These are phyloP conservation scores for Thripadectes ignobilis DNA, from an alignment of 2,797 vertebrate genomes.

Conservation along the genomic window DNA sequence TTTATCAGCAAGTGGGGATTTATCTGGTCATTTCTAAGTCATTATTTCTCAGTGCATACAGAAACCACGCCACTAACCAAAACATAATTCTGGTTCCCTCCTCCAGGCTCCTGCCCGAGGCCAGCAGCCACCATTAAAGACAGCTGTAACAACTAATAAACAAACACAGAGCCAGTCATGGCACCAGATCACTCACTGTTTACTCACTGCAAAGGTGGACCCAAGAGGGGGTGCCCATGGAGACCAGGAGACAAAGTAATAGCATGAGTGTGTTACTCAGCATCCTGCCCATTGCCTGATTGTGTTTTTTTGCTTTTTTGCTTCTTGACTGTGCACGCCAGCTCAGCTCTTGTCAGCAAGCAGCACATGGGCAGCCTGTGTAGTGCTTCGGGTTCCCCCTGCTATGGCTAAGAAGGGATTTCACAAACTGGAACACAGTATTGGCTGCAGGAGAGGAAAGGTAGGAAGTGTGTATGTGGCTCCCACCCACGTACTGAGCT, in stretches of 20 bases:
- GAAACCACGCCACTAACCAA: background rate
- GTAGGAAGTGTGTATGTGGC: conserved; percentile 4
- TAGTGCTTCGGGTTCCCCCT: background rate
- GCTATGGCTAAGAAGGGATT: background rate
- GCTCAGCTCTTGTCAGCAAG: background rate
- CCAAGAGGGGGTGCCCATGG: background rate
- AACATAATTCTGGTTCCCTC: background rate
- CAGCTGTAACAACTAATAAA: background rate
- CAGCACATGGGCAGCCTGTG: background rate
- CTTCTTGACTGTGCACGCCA: background rate
- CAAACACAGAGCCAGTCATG: rapidly evolving
- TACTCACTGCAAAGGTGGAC: background rate
- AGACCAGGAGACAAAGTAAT: background rate
- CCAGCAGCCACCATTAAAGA: background rate
- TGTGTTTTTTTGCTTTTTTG: background rate
- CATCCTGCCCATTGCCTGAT: background rate
- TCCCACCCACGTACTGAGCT: background rate
- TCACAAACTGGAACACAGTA: background rate
- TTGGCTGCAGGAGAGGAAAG: background rate
- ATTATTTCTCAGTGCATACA: background rate
- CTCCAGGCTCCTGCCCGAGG: background rate
- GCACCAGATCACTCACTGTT: background rate
- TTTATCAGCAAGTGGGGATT: background rate
- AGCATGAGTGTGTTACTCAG: background rate
- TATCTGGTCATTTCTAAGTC: background rate